phyloP scores from a whole-genome alignment of 2,888 invertebrate genomes.

The Andrena marginata region DNA sequence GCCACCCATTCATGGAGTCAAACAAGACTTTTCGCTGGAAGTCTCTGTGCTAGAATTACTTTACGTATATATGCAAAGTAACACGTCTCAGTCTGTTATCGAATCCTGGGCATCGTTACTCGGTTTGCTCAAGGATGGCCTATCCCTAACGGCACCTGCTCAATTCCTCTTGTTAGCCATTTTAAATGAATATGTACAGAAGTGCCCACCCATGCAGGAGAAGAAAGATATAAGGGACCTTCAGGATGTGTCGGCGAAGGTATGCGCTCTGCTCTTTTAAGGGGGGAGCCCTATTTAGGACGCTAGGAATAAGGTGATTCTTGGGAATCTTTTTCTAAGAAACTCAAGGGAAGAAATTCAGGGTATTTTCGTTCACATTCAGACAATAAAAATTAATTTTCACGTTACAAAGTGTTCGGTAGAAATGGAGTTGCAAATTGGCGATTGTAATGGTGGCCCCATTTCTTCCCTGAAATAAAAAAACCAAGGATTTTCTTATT shows the following conservation, averaged over 20 bases:
- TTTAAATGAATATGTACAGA: slow-evolving; percentile 93
- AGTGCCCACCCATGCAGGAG: slow-evolving; percentile 91
- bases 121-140: slow-evolving; percentile 91
- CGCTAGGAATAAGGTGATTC: too few species aligned
- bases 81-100: slow-evolving; percentile 89
- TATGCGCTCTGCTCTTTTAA: slow-evolving; percentile 68
- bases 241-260: slow-evolving; percentile 91
- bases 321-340: too few species aligned
- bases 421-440: too few species aligned
- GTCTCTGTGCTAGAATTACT: slow-evolving; percentile 94
- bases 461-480: too few species aligned
- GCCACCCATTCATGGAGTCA: slow-evolving; percentile 88
- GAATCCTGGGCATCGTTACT: slow-evolving; percentile 93
- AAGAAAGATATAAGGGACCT: slow-evolving; percentile 93
- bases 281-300: too few species aligned
- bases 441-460: too few species aligned
- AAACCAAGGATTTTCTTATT: too few species aligned
- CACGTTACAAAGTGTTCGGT: too few species aligned
- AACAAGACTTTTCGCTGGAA: slow-evolving; percentile 89
- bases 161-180: slow-evolving; percentile 92
- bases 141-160: slow-evolving; percentile 90
- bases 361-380: too few species aligned
- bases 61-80: slow-evolving; percentile 89
- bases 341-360: too few species aligned
- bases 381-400: too few species aligned